Conservation (phyloP, 2,888 invertebrate genomes). For the Phasia obesa region DNA sequence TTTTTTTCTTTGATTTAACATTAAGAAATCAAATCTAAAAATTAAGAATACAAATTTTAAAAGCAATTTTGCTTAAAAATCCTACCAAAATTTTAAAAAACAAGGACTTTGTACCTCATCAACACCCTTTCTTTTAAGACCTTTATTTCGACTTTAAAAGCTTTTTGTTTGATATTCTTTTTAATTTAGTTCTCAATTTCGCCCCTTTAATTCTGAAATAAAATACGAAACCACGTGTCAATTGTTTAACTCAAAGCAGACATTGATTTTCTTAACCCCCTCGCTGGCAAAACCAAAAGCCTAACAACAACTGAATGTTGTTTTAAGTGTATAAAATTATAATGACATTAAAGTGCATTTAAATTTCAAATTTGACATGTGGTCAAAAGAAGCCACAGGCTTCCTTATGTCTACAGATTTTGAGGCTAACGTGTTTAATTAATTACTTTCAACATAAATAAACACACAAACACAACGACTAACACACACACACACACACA, state of each 20-base stretch:
- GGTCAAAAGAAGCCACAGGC: slow-evolving; percentile 62
- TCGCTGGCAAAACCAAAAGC: slow-evolving; percentile 2
- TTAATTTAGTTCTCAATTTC: background rate
- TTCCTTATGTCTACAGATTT: slow-evolving; percentile 64
- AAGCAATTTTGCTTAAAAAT: too few relatives aligned
- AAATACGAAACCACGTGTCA: slow-evolving; percentile 54
- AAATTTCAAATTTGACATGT: slow-evolving; percentile 68
- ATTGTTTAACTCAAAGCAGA: slow-evolving; percentile 1
- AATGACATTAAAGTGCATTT: slow-evolving; percentile 67
- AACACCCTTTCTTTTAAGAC: too few relatives aligned
- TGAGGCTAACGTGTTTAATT: slow-evolving; percentile 64
- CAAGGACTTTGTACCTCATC: too few relatives aligned
- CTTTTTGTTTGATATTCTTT: background rate
- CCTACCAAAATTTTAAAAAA: too few relatives aligned
- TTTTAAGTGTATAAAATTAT: slow-evolving; percentile 64
- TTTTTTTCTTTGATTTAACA: too few relatives aligned
- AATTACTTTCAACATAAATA: slow-evolving; percentile 58
- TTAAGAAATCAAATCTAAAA: too few relatives aligned
- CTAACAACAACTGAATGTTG: slow-evolving; percentile 12
- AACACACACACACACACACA: background rate
- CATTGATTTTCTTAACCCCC: slow-evolving; percentile 36
- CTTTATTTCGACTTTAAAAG: too few relatives aligned
- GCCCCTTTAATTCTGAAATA: background rate
- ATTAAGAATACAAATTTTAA: too few relatives aligned
- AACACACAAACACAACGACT: background rate